These are phyloP conservation scores for Gymnothorax javanicus DNA, from an alignment of 2,797 vertebrate genomes.

Conservation along the genomic window DNA sequence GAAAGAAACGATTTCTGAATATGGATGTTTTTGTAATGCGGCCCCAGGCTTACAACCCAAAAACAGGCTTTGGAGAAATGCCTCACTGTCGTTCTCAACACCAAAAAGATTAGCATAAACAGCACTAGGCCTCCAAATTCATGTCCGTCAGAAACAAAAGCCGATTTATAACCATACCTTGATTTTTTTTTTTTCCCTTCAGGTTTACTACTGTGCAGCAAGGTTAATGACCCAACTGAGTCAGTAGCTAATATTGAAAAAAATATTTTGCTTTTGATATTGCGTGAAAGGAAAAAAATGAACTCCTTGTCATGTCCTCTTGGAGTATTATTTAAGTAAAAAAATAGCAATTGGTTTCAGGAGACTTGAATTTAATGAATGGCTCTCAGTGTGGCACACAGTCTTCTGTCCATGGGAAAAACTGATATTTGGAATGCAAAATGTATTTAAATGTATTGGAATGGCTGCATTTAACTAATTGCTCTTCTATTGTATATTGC, in stretches of 20 bases:
- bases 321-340: neutral
- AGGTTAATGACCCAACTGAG: neutral
- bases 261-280: slow-evolving; percentile 9
- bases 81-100: too few relatives aligned
- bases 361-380: slow-evolving; percentile 11
- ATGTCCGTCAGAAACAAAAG: neutral
- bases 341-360: neutral
- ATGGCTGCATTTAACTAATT: slow-evolving; percentile 20
- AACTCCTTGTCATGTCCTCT: neutral
- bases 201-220: neutral
- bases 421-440: slow-evolving; percentile 22
- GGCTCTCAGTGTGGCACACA: neutral
- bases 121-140: neutral
- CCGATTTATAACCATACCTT: neutral
- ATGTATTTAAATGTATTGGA: slow-evolving; percentile 18
- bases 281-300: neutral
- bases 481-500: slow-evolving; percentile 17
- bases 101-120: neutral
- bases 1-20: too few relatives aligned
- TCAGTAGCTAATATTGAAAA: neutral
- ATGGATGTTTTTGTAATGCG: too few relatives aligned
- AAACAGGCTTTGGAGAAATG: neutral
- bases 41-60: neutral
- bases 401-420: slow-evolving; percentile 14
- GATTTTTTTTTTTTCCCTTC: neutral